Conservation (phyloP, 1,140 invertebrate species). For the Drosophila rufa region DNA sequence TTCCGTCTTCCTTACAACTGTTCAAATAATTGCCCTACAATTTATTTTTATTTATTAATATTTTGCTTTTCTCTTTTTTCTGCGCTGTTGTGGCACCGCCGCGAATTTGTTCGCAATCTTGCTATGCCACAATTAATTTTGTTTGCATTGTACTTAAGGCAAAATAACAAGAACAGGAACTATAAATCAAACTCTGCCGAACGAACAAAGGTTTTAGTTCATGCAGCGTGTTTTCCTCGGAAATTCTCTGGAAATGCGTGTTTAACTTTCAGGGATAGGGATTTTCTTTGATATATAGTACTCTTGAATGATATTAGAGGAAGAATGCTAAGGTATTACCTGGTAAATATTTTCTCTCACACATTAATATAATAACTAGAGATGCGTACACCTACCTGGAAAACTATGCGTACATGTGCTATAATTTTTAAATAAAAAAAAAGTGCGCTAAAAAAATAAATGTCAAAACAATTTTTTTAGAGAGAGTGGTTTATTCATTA, state of each 20-base stretch:
- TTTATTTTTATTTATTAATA: constrained; percentile 57
- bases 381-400: too few relatives aligned
- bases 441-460: too few relatives aligned
- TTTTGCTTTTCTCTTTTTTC: constrained; percentile 38
- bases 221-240: background rate
- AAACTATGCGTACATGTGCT: too few relatives aligned
- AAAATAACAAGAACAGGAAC: constrained; percentile 52
- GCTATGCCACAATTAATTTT: constrained; percentile 65
- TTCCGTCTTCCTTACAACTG: constrained; percentile 76
- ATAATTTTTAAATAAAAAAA: too few relatives aligned
- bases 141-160: constrained; percentile 67
- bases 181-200: constrained; percentile 45
- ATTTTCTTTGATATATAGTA: background rate
- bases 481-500: too few relatives aligned
- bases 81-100: constrained; percentile 14
- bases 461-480: too few relatives aligned
- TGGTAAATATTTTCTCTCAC: background rate
- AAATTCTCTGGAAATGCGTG: constrained; percentile 4
- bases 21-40: constrained; percentile 58
- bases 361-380: too few relatives aligned
- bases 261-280: background rate
- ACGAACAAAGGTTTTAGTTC: constrained; percentile 30
- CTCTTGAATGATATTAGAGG: background rate
- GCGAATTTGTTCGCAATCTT: constrained; percentile 61
- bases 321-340: too few relatives aligned